Base-by-base conservation (phyloP, 2,113 vertebrate species). In the Microcebus murinus region DNA sequence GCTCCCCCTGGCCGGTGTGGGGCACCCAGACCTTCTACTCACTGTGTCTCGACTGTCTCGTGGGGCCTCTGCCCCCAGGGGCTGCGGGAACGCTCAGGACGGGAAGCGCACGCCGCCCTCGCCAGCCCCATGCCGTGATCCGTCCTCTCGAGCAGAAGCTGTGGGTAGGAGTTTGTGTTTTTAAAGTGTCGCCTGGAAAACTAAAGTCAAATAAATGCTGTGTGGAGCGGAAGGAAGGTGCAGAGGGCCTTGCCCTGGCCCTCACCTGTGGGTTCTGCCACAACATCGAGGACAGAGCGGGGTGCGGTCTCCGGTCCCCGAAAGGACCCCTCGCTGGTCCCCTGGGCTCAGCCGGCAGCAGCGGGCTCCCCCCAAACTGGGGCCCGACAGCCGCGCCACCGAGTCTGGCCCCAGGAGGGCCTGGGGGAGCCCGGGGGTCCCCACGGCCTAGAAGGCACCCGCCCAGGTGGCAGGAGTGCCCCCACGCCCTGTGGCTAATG, bases 1-100 rank as follows among this genome's bases (percentile, higher is more conserved):
- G 27, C 76, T 21, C 68, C 21, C 48, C 85, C 50, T 5, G 13
- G 74, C 50, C 57, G 1, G 2, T 0, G 29, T 5, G 18, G 61
- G 23, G 21, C 50, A 61, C 59, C 36, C 13, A 0, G 1, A 12
- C 73, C 59, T 79, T 91, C 91, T 89, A 92, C 93, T 74, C 73
- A 92, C 92, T 45, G 74, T 48, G 74, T 48, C 17, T 31, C 94
- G 23, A 83, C 59, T 95, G 84, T 90, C 84, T 96, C 84, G 80
- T 52, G 74, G 77, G 70, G 55, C 50, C 27, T 48, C 39, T 12
- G n/a, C 1, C 83, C 42, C 50, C 18, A 31, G 87, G 83, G 83
- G 29, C 83, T 23, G 23, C 34, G 0, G 73, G 68, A 36, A 13
- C 68, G 15, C 81, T 73, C 39, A 8, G 59, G 25, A n/a, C 13